A percentile compares a stretch with the other conserved stretches of the same genome.
Conservation (phyloP, 2,113 vertebrate species). For the Ptilonorhynchus violaceus region DNA sequence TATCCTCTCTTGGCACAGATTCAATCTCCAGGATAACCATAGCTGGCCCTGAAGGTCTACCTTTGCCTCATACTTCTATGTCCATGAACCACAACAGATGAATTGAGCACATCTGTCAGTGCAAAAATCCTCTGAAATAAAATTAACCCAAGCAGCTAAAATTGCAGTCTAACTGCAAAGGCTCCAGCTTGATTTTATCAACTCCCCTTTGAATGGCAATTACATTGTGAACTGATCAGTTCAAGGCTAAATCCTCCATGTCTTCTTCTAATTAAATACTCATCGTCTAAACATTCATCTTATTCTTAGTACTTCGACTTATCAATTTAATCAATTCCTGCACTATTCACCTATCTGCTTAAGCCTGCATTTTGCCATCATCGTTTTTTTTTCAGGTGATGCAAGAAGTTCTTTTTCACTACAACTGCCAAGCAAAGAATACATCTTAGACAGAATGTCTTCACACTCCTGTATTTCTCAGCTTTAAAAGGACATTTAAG, state of each 20-base stretch:
- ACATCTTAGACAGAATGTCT: not conserved
- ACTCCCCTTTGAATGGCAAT: not conserved
- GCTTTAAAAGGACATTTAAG: not conserved
- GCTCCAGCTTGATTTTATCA: slow-evolving; percentile 14
- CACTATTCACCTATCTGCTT: slow-evolving; percentile 3
- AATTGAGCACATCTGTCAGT: not conserved
- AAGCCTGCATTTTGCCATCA: not conserved
- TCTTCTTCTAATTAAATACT: slow-evolving; percentile 7
- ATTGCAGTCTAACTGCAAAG: not conserved
- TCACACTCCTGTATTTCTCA: not conserved
- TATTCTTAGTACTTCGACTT: not conserved
- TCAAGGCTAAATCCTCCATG: not conserved
- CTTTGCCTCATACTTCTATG: not conserved
- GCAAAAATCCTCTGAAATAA: slow-evolving; percentile 1
- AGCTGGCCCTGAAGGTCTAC: not conserved
- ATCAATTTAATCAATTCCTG: slow-evolving; percentile 7
- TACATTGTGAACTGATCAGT: slow-evolving; percentile 9
- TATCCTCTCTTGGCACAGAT: not conserved
- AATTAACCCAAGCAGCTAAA: slow-evolving; percentile 2
- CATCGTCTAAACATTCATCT: not conserved
- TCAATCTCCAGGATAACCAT: not conserved
- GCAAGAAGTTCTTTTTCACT: not conserved
- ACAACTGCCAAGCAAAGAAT: not conserved
- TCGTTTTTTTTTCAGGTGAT: not conserved
- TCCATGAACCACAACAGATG: not conserved